Evolutionary conservation across 2,888 invertebrate genomes (phyloP), one percentile per base, ranked within the genome.

Genomic region (Mayetiola destructor): DNA sequence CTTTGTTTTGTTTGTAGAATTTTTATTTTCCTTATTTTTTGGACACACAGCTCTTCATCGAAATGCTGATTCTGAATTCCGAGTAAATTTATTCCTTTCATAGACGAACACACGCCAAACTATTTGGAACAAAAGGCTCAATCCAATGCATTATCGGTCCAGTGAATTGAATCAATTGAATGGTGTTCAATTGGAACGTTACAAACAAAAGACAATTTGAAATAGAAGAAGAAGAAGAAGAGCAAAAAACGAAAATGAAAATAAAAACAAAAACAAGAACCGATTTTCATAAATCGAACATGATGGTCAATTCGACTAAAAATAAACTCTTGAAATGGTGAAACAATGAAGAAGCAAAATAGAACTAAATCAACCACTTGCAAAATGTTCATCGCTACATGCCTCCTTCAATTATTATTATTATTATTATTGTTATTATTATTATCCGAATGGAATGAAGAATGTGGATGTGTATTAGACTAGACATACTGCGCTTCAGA

Each of bases 341-440:
- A 6, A 37, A 37, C 14, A 37, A 36, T 36, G 39, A 40, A 23
- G 42, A n/a, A n/a, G 23, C 14, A 23, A 9, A 48, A 48, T 3
- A 16, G 27, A 8, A 48, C 27, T 27, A 27, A n/a, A 40, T 40
- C 48, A 48, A 48, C 48, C 48, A 48, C 48, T 48, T 27, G 48
- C 12, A 9, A 23, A 48, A 9, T 12, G 20, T 8, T 10, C 4
- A 3, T 27, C 27, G 27, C 48, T n/a, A 23, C 48, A 48, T 48
- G n/a, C 48, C 48, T 27, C 48, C 27, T 23, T n/a, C n/a, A n/a
- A n/a, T n/a, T n/a, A n/a, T n/a, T n/a, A n/a, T n/a, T n/a, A n/a
- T n/a, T n/a, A n/a, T n/a, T n/a, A n/a, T n/a, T n/a, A n/a, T n/a
- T n/a, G n/a, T n/a, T n/a, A n/a, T n/a, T n/a, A n/a, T n/a, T n/a